Percentiles rank a stretch among this genome's conserved stretches.
Evolutionary conservation across 2,113 vertebrate genomes (phyloP).

Genomic region (Scophthalmus maximus): DNA sequence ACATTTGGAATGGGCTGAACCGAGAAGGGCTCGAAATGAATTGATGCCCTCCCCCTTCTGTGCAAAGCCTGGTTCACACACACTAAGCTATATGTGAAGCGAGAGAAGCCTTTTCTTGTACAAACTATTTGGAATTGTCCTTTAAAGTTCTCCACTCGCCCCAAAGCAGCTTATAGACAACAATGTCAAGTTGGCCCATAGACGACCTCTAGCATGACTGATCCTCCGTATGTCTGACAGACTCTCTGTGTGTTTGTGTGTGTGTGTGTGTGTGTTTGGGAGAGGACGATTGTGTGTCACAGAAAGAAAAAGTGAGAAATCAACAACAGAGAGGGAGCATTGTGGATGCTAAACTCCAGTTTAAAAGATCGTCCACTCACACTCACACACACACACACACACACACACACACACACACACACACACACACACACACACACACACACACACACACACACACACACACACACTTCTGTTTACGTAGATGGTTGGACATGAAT

Average conservation of each 20-base stretch:
- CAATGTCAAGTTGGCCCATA: conserved; percentile 66
- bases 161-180: conserved; percentile 75
- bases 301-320: conserved; percentile 27
- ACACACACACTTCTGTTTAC: conserved; percentile 29
- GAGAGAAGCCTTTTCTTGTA: conserved; percentile 45
- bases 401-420: neutral
- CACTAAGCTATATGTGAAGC: conserved; percentile 38
- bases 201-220: conserved; percentile 69
- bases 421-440: neutral
- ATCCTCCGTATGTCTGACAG: conserved; percentile 52
- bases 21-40: conserved; percentile 37
- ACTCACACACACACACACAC: neutral
- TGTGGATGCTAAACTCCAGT: conserved; percentile 39
- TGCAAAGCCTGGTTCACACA: conserved; percentile 42
- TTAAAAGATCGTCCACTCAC: conserved; percentile 23
- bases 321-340: conserved; percentile 13
- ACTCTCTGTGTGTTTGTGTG: conserved; percentile 20
- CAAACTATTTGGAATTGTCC: conserved; percentile 62
- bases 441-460: neutral
- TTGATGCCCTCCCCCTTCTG: conserved; percentile 49
- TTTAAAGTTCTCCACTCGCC: conserved; percentile 62
- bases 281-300: conserved; percentile 16
- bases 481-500: conserved; percentile 27
- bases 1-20: conserved; percentile 50
- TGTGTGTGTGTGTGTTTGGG: conserved; percentile 30